Percentiles rank a stretch among this genome's conserved stretches.
These are phyloP conservation scores for Numenius arquata DNA, from an alignment of 2,113 vertebrate genomes.

Conservation along the genomic window DNA sequence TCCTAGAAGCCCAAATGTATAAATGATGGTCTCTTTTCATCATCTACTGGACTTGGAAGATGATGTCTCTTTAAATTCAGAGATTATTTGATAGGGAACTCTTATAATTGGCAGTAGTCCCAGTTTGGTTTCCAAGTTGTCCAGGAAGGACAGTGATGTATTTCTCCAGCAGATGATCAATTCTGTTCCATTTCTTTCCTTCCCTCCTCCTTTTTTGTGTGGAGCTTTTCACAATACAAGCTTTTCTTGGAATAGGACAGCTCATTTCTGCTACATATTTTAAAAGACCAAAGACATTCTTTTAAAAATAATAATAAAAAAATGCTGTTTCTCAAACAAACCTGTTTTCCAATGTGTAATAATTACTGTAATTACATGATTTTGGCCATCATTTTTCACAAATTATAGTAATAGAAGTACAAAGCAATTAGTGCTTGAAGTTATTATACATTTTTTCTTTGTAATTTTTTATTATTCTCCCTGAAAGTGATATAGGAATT, in stretches of 20 bases:
- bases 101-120: background rate
- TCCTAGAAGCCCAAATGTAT: background rate
- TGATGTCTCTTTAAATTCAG: background rate
- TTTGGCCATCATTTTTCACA: background rate
- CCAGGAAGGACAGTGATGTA: background rate
- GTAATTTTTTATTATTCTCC: conserved; percentile 14
- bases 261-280: background rate
- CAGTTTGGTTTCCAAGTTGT: background rate
- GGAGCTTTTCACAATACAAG: background rate
- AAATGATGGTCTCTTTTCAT: background rate
- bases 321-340: background rate
- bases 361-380: background rate
- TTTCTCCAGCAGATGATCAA: background rate
- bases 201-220: background rate
- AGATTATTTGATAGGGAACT: background rate
- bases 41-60: background rate
- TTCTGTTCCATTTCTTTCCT: background rate
- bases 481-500: background rate
- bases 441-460: background rate
- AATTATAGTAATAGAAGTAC: background rate
- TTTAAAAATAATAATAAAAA: background rate
- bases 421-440: conserved; percentile 3
- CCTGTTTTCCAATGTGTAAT: background rate
- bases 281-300: conserved; percentile 3
- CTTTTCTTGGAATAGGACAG: background rate